A percentile compares a stretch with the other conserved stretches of the same genome.
These are phyloP conservation scores for Pongo abelii DNA, from an alignment of 2,113 vertebrate species.

Conservation along the genomic window DNA sequence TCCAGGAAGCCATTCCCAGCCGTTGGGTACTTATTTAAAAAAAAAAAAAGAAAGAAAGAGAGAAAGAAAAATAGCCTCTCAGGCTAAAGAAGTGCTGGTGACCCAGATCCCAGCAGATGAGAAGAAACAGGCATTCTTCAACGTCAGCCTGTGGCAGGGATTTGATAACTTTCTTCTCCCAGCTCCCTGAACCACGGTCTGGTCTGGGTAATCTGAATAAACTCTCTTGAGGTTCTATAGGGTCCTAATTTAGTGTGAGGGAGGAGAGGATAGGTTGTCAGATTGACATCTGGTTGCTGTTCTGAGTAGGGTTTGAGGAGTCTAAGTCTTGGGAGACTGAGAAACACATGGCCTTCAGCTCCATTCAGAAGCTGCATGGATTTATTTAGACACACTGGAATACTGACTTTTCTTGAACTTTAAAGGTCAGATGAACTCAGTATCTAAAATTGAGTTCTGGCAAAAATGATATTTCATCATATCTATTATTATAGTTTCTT, in stretches of 20 bases:
- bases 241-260: not conserved
- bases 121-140: not conserved
- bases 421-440: not conserved
- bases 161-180: not conserved
- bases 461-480: not conserved
- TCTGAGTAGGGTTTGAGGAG: not conserved
- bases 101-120: not conserved
- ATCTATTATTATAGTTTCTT: not conserved
- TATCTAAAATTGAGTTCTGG: not conserved
- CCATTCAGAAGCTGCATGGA: not conserved
- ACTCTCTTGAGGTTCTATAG: not conserved
- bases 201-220: not conserved
- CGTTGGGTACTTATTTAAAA: not conserved
- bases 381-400: not conserved
- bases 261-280: not conserved
- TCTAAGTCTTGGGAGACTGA: not conserved
- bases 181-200: not conserved
- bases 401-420: not conserved
- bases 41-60: too few relatives aligned
- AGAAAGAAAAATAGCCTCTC: too few relatives aligned
- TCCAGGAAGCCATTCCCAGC: constrained; percentile 28
- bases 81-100: not conserved
- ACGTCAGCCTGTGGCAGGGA: too few relatives aligned
- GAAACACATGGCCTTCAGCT: not conserved
- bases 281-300: not conserved